Percentiles rank a stretch among this genome's conserved stretches.
phyloP scores from a whole-genome alignment of 2,888 invertebrate genomes.

The Pachymerium ferrugineum region DNA sequence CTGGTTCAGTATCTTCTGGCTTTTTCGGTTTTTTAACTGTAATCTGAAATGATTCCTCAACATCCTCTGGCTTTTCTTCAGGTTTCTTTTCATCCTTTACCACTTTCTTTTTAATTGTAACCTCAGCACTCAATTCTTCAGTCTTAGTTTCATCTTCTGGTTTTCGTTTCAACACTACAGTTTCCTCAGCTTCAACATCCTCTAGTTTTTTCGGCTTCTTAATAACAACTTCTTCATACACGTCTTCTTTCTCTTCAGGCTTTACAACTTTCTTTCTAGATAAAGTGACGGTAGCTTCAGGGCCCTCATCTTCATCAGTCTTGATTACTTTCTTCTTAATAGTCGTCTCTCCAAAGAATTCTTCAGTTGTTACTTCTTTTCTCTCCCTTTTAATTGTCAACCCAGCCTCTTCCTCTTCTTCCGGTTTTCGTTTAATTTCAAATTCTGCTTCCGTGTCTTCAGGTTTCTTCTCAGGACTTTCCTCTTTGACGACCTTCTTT shows the following conservation, averaged over 20 bases:
- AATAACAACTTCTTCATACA: slow-evolving; percentile 34
- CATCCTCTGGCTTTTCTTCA: not conserved
- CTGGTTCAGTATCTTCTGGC: slow-evolving; percentile 47
- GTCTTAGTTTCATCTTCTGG: slow-evolving; percentile 36
- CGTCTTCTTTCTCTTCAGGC: slow-evolving; percentile 31
- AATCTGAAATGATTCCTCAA: not conserved
- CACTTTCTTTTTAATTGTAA: slow-evolving; percentile 39
- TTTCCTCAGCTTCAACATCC: slow-evolving; percentile 44
- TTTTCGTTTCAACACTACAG: not conserved
- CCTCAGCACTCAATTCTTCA: slow-evolving; percentile 37
- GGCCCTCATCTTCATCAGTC: not conserved
- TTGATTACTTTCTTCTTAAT: slow-evolving; percentile 38
- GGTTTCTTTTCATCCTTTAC: not conserved
- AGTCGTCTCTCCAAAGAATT: slow-evolving; percentile 45
- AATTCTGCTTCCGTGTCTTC: slow-evolving; percentile 29
- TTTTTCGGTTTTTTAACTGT: slow-evolving; percentile 48
- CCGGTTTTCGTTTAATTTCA: slow-evolving; percentile 30
- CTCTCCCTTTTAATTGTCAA: slow-evolving; percentile 40
- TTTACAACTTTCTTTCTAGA: slow-evolving; percentile 21
- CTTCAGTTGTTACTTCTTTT: slow-evolving; percentile 39
- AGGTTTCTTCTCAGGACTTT: slow-evolving; percentile 39
- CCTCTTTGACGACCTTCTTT: slow-evolving; percentile 38
- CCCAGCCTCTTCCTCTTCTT: slow-evolving; percentile 34
- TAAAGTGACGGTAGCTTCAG: slow-evolving; percentile 32
- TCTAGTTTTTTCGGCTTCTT: slow-evolving; percentile 38